These are phyloP conservation scores for Ellobius talpinus DNA, from an alignment of 2,113 vertebrate species.

Conservation along the genomic window DNA sequence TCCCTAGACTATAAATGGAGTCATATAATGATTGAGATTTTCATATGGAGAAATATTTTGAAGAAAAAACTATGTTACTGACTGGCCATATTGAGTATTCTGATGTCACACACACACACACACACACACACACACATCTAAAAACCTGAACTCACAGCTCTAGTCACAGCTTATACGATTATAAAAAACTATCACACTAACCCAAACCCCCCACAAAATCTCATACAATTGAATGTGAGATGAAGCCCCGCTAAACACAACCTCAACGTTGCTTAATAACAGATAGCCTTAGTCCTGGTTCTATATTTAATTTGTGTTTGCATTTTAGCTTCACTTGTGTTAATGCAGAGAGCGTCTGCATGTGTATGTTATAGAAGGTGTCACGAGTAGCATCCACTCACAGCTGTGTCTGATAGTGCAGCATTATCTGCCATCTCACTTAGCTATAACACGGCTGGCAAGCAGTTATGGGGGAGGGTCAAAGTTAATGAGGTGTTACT, in stretches of 20 bases:
- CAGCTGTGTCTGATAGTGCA: constrained; percentile 8
- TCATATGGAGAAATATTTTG: constrained; percentile 1
- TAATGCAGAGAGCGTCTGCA: not conserved
- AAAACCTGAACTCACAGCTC: not conserved
- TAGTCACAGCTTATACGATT: constrained; percentile 39
- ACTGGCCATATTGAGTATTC: not conserved
- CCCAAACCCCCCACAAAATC: not conserved
- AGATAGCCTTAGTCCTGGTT: constrained; percentile 21
- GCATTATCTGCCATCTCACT: constrained; percentile 33
- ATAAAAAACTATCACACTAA: constrained; percentile 54
- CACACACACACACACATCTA: not conserved
- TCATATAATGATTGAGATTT: not conserved
- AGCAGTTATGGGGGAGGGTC: not conserved
- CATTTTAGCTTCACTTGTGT: constrained; percentile 46
- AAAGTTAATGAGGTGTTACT: constrained; percentile 62
- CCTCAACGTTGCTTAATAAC: constrained; percentile 34
- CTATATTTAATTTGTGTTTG: constrained; percentile 60
- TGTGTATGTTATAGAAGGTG: constrained; percentile 13
- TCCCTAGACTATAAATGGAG: not conserved
- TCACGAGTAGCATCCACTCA: not conserved
- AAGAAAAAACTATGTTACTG: constrained; percentile 7
- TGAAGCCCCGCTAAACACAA: constrained; percentile 13
- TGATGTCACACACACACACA: not conserved
- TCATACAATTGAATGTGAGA: constrained; percentile 33
- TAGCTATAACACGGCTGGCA: not conserved